Base-by-base conservation (phyloP, 2,113 vertebrate genomes). In the Ondatra zibethicus region DNA sequence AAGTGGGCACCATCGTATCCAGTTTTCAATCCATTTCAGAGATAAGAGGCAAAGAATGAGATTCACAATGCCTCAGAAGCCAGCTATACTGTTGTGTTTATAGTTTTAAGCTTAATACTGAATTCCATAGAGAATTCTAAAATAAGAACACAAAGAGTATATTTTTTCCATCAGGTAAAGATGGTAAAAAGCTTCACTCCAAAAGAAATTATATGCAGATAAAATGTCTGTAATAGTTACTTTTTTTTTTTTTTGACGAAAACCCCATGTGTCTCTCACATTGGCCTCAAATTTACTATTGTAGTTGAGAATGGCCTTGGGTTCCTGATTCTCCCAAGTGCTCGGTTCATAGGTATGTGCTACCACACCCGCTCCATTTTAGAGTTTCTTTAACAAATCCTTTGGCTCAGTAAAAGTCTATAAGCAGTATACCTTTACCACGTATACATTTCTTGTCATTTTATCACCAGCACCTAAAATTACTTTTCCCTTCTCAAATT, bases 401-500 rank as follows among this genome's bases (percentile, higher is more conserved):
- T 61, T 55, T 82, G 77, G 89, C 78, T 94, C 80, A 92, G 88
- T 72, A 80, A 91, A 92, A 89, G 86, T 61, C 88, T 65, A 86
- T 55, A 93, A 73, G 12, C 81, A 33, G 21, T 52, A 47, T 55
- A 47, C 42, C 11, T 72, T 96, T 96, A 50, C 58, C 94, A 85
- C 92, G 25, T 92, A 52, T 78, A 78, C 68, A 12, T 91, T 95
- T 88, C 19, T n/a, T 9, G 70, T 27, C n/a, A 55, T 61, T 84
- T 85, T 63, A 65, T 85, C 39, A 87, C 27, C 45, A 81, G 45
- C 68, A 52, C 81, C 80, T 88, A 55, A 96, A 42, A 96, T 96
- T 93, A 87, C 77, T 92, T 92, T 82, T 88, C 66, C 89, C 89
- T 50, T 95, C 78, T 95, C 50, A 27, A 78, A 75, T 88, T 88